Base-by-base conservation (phyloP, 1,140 invertebrate species). In the Drosophila dunni region DNA sequence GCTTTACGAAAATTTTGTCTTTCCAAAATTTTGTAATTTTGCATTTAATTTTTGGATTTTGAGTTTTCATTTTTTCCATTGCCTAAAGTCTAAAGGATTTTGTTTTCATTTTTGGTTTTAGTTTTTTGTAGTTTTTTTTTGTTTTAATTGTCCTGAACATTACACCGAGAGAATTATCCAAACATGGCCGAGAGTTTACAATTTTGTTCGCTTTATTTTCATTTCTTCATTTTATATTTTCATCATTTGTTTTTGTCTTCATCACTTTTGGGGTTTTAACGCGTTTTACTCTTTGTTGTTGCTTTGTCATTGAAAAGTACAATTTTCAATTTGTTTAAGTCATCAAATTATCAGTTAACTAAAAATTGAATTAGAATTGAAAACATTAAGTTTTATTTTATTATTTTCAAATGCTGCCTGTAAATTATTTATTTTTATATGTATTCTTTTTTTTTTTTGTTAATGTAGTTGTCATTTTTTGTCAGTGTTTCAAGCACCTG, bases 101-200 rank as follows among this genome's bases (percentile, higher is more conserved):
- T 78, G 45, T 46, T 74, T 77, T 76, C 20, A 46, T 79, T 75
- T 88, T 90, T 54, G 38, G 62, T 75, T 75, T 61, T 10, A 24
- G 24, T 29, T 34, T 44, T 67, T 71, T 50, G 38, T 70, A 73
- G 62, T 76, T 78, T 72, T 82, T 85, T 29, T 72, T 82, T 80
- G 66, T 82, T 79, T 88, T 91, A 91, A 74, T 69, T 85, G 90
- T 92, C 90, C 91, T 92, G 83, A 91, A 92, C 86, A 89, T 89
- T 91, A 91, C 91, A 92, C 91, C 91, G 91, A 92, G 91, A 91
- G 68, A 91, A 92, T 91, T 92, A 92, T 92, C 91, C 91, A 92
- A 92, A 92, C 88, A 88, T 91, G 91, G 91, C 91, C 88, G 91
- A 91, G 91, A 92, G 91, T 79, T 86, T 86, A 74, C 48, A 90